Base-by-base conservation (phyloP, 1,140 invertebrate species). In the Aplysia californica region DNA sequence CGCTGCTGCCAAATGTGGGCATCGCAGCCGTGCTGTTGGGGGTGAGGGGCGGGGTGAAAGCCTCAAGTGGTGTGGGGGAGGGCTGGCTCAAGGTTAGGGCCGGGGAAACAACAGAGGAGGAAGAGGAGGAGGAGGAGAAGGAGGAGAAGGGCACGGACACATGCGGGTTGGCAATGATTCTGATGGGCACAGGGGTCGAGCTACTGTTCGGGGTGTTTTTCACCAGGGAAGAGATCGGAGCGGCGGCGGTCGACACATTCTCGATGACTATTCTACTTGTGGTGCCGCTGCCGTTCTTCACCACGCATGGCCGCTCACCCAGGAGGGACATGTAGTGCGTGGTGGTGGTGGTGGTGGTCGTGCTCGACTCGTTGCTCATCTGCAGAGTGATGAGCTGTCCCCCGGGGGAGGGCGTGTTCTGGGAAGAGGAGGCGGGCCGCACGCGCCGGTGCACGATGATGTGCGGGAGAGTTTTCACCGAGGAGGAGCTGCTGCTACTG, bases 31-130 rank as follows among this genome's bases (percentile, higher is more conserved):
- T 6, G 21, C 39, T 35, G 38, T 66, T 75, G 21, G 35, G 15
- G 44, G 44, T 50, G 44, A 50, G n/a, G n/a, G 58, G 39, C 21
- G 56, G 70, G 10, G 70, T 61, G 70, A 61, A 73, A 23, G 70
- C 26, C 33, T 59, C 55, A 15, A 26, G 33, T 10, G 58, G 35
- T 29, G 26, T 21, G 3, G 26, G 20, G 33, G 6, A 31, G 10
- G 26, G 20, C 26, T 70, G 41, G 23, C 29, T 20, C n/a, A n/a
- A n/a, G n/a, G n/a, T n/a, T n/a, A n/a, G n/a, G n/a, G n/a, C n/a
- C n/a, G n/a, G n/a, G n/a, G n/a, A n/a, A n/a, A n/a, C n/a, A n/a
- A n/a, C n/a, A n/a, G n/a, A n/a, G n/a, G n/a, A n/a, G n/a, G n/a
- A n/a, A n/a, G n/a, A n/a, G n/a, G n/a, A n/a, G n/a, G n/a, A n/a